Conservation (phyloP, 1,140 invertebrate genomes). For the Sycophila sp. region DNA sequence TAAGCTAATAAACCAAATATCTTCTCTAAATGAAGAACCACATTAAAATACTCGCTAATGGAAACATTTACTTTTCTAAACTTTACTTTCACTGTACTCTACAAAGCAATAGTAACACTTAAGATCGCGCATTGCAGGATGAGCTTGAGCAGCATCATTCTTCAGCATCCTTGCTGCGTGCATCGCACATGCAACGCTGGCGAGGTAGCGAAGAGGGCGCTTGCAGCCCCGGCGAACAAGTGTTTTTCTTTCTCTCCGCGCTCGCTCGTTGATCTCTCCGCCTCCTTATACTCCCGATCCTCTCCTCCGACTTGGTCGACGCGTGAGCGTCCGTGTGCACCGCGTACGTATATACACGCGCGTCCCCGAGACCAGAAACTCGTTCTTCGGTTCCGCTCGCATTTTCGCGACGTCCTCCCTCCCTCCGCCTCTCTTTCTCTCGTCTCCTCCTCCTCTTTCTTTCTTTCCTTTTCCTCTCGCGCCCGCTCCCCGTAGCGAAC, state of each 20-base stretch:
- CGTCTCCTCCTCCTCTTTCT: neutral
- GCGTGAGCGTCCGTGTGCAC: neutral
- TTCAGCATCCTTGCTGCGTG: neutral
- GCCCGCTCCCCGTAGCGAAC: neutral
- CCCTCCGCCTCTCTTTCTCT: neutral
- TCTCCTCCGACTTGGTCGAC: neutral
- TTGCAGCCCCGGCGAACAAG: conserved; percentile 14
- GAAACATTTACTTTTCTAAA: too few relatives aligned
- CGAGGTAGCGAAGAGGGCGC: conserved; percentile 14
- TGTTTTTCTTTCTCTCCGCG: conserved; percentile 10
- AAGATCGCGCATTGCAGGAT: too few relatives aligned
- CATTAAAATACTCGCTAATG: too few relatives aligned
- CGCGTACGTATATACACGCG: neutral
- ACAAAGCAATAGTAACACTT: too few relatives aligned
- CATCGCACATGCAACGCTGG: too few relatives aligned
- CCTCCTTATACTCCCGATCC: neutral
- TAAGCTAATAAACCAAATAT: too few relatives aligned
- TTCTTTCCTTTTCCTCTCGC: neutral
- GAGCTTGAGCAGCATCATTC: neutral
- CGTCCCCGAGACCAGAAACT: neutral
- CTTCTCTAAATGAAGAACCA: too few relatives aligned
- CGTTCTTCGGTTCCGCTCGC: conserved; percentile 9
- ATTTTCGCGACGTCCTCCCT: conserved; percentile 19
- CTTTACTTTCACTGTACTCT: too few relatives aligned
- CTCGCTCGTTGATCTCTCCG: neutral